Base-by-base conservation (phyloP, 2,888 invertebrate genomes). In the Homarus gammarus region DNA sequence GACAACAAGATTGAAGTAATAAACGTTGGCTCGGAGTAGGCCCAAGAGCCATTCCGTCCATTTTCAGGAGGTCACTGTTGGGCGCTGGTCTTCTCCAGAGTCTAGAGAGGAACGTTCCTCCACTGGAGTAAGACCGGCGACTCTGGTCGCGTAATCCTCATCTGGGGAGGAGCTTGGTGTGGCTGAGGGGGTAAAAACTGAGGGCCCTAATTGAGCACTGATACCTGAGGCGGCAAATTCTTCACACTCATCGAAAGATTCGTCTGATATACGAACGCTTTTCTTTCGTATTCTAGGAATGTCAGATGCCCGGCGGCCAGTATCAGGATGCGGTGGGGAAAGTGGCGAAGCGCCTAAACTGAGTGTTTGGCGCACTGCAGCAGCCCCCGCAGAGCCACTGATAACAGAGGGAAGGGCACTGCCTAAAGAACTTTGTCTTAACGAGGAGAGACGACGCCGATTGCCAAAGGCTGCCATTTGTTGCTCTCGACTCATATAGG, bases 191-290 rank as follows among this genome's bases (percentile, higher is more conserved):
- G 90, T 84, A 38, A 84, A 81, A 1, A 77, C 82, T 12, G 86
- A 64, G 22, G 86, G 56, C 6, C 61, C 79, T 15, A 38, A 15
- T 22, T 73, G 72, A 18, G 56, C 44, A 40, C 36, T 38, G 81
- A 64, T 73, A 3, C 86, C 51, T 68, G 89, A 78, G 27, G 86
- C 85, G 1, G 86, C 88, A 49, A 92, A 68, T 56, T 92, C 91
- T 51, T 92, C 91, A 44, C 89, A 90, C 64, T 92, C 91, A 68
- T 92, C 91, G 73, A 92, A 92, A 22, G 91, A 92, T n/a, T 92
- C 91, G n/a, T 92, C 91, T 12, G 90, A 90, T 22, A 92, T 92
- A 56, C 91, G 90, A 2, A 92, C 91, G 40, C 91, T 92, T 64
- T 92, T 92, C 61, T 92, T 92, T n/a, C 91, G 73, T 12, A 88